Evolutionary conservation across 2,113 vertebrate genomes (phyloP), one percentile per base, ranked within the genome.

Genomic region (Ancistrus triradiatus): DNA sequence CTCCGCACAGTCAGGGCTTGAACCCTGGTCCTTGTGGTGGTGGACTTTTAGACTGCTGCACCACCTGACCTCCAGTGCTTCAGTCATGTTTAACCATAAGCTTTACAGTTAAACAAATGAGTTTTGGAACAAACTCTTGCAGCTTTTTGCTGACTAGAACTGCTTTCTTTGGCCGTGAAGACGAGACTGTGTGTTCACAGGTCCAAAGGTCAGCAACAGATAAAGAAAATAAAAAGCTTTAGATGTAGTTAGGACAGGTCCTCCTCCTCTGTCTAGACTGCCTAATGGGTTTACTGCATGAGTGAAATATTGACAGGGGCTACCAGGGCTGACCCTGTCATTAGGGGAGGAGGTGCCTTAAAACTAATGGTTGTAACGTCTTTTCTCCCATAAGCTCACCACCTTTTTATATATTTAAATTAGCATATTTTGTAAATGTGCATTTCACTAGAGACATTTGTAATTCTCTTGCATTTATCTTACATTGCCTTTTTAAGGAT

Each of bases 241-340:
- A 74, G 67, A 73, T 69, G 68, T 78, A 74, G 66, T 77, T 70
- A 61, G 43, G 69, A 65, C 61, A 59, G 69, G 77, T 78, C 74
- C 80, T 69, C 71, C 72, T 68, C 42, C n/a, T 15, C 68, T 72
- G 86, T 89, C 86, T 86, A 88, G 85, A 88, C 87, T 69, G 59
- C 75, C 83, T 82, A 85, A 87, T 81, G 77, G 75, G 50, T 84
- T 83, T 80, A 85, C 76, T 72, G 76, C 78, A 62, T 74, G 73
- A 75, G 77, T 87, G 78, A 86, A 80, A 83, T 83, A 82, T 85
- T 84, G 83, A 81, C 80, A 76, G 67, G 49, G 58, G 72, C 69
- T 74, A 73, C 25, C 69, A 80, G 77, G 73, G 77, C 66, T 78
- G 77, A 80, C 74, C 74, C 68, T 70, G 43, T 63, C 51, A 58